Conservation (phyloP, 1,140 invertebrate genomes). For the Halesus radiatus region DNA sequence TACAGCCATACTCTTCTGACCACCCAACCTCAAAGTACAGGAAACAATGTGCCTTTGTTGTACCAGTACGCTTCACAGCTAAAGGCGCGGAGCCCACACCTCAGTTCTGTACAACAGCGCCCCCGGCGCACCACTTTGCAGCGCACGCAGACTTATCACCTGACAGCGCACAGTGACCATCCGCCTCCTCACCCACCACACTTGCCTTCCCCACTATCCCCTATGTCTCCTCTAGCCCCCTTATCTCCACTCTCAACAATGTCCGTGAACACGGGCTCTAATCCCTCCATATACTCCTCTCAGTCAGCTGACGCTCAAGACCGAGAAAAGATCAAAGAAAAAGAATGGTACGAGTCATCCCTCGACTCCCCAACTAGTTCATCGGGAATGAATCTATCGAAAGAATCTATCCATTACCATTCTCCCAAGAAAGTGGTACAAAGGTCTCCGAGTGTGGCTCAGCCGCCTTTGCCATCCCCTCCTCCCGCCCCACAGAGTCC, state of each 20-base stretch:
- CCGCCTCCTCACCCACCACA: neutral
- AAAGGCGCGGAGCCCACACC: conserved; percentile 66
- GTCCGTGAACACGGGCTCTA: neutral
- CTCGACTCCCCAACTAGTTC: conserved; percentile 72
- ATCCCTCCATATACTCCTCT: neutral
- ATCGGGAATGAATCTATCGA: conserved; percentile 48
- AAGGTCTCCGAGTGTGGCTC: conserved; percentile 63
- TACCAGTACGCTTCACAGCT: conserved; percentile 69
- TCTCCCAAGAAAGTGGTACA: conserved; percentile 65
- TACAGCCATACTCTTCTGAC: conserved; percentile 61
- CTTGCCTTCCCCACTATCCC: neutral
- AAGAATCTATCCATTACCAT: conserved; percentile 60
- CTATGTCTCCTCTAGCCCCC: neutral
- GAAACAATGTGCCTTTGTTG: conserved; percentile 62
- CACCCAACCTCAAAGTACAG: conserved; percentile 56
- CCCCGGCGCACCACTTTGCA: conserved; percentile 64
- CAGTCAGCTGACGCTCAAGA: no score
- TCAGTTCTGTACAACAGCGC: conserved; percentile 63
- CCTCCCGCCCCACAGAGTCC: neutral
- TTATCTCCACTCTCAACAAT: no score
- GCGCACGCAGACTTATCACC: conserved; percentile 67
- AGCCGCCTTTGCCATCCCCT: neutral
- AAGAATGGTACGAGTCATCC: conserved; percentile 83
- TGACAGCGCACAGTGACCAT: conserved; percentile 68
- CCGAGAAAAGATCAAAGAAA: conserved; percentile 68